Evolutionary conservation across 2,113 vertebrate genomes (phyloP).

Genomic region (Chrysochloris asiatica): DNA sequence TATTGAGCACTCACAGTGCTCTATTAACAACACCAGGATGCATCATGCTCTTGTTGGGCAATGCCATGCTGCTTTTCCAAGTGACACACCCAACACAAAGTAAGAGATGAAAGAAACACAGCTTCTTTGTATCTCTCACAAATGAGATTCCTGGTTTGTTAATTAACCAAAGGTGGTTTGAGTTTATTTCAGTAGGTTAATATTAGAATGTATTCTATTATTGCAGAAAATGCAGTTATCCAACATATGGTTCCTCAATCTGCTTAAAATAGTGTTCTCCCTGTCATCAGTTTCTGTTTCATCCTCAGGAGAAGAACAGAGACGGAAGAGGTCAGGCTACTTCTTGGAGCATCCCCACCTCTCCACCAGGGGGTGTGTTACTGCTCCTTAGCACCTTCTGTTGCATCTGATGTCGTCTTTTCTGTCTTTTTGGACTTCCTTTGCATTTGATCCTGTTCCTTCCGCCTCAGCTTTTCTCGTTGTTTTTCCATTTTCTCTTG

Average conservation of each 20-base stretch:
- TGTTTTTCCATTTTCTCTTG: constrained; percentile 95
- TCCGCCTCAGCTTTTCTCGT: constrained; percentile 89
- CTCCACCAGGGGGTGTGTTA: not conserved
- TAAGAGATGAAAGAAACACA: constrained; percentile 26
- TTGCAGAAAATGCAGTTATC: constrained; percentile 72
- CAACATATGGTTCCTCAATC: constrained; percentile 56
- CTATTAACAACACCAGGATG: not conserved
- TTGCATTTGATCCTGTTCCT: constrained; percentile 90
- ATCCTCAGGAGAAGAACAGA: constrained; percentile 30
- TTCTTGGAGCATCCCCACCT: rapidly evolving
- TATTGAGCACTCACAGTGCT: not conserved
- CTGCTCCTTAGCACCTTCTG: constrained; percentile 83
- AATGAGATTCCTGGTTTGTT: constrained; percentile 40
- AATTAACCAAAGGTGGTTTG: constrained; percentile 41
- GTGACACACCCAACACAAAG: not conserved
- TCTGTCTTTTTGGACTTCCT: constrained; percentile 83
- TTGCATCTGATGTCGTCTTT: not conserved
- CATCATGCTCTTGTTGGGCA: not conserved
- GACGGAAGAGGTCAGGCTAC: not conserved
- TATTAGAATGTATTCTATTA: constrained; percentile 67
- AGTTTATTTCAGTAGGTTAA: constrained; percentile 69
- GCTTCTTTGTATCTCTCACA: constrained; percentile 8
- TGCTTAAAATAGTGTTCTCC: constrained; percentile 54
- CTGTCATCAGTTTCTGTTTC: not conserved
- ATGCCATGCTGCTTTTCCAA: not conserved